A percentile compares a stretch with the other conserved stretches of the same genome.
phyloP scores from a whole-genome alignment of 2,113 vertebrate genomes.

The Pogona vitticeps region DNA sequence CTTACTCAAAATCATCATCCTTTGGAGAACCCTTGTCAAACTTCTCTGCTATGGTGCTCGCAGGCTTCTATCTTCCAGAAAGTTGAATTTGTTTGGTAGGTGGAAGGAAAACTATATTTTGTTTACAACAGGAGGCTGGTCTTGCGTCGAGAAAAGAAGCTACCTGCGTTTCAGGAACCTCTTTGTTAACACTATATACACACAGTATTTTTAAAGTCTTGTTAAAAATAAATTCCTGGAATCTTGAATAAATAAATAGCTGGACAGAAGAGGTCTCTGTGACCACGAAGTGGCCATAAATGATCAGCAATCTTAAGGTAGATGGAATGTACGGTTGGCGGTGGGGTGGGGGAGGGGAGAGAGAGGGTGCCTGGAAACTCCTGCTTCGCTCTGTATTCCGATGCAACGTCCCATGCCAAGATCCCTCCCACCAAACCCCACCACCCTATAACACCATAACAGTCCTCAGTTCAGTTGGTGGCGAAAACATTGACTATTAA shows the following conservation, averaged over 20 bases:
- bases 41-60: constrained; percentile 35
- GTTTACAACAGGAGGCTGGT: not conserved
- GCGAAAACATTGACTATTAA: constrained; percentile 68
- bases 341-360: not conserved
- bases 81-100: constrained; percentile 38
- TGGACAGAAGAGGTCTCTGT: constrained; percentile 69
- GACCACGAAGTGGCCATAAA: constrained; percentile 71
- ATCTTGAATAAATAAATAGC: constrained; percentile 70
- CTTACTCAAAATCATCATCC: not conserved
- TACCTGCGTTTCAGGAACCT: constrained; percentile 43
- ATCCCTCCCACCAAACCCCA: constrained; percentile 20
- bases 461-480: constrained; percentile 61
- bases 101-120: constrained; percentile 37
- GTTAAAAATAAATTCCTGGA: constrained; percentile 72
- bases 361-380: constrained; percentile 58
- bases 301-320: constrained; percentile 72
- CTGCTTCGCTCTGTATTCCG: constrained; percentile 59
- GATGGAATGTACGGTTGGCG: constrained; percentile 75
- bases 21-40: not conserved
- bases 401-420: constrained; percentile 66
- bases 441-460: not conserved
- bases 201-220: constrained; percentile 53
- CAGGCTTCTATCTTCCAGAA: constrained; percentile 38
- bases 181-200: constrained; percentile 64
- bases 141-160: not conserved